Percentiles rank a stretch among this genome's conserved stretches.
These are phyloP conservation scores for Aporophyla nigra DNA, from an alignment of 2,888 invertebrate species.

Conservation along the genomic window DNA sequence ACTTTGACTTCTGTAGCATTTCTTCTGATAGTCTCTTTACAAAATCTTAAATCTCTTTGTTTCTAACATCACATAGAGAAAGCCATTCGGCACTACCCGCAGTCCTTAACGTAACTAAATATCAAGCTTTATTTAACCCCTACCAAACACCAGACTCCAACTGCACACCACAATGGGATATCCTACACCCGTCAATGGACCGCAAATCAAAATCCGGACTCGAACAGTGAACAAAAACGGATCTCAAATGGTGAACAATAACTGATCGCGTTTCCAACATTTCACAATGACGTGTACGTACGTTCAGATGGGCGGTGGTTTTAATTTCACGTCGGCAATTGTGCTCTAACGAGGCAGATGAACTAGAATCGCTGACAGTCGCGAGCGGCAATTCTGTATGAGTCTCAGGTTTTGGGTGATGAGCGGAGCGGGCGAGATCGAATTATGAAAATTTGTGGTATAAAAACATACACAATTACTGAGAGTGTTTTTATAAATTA, in stretches of 20 bases:
- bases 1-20: too few relatives aligned
- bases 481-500: neutral
- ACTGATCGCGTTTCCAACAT: conserved; percentile 57
- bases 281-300: conserved; percentile 64
- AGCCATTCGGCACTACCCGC: neutral
- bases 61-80: neutral
- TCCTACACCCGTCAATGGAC: conserved; percentile 36
- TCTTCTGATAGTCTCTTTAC: neutral
- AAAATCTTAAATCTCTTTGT: neutral
- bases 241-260: conserved; percentile 60
- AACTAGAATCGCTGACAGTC: conserved; percentile 88
- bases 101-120: neutral
- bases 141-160: neutral
- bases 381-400: conserved; percentile 84
- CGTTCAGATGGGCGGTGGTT: conserved; percentile 78
- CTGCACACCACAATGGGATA: conserved; percentile 33
- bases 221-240: conserved; percentile 46
- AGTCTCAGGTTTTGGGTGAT: conserved; percentile 62
- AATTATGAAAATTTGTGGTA: too few relatives aligned
- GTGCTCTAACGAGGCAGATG: conserved; percentile 87
- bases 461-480: neutral
- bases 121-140: conserved; percentile 23
- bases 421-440: conserved; percentile 69
- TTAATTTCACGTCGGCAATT: conserved; percentile 86
- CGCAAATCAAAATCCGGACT: conserved; percentile 43